These are phyloP conservation scores for Apis florea DNA, from an alignment of 1,140 invertebrate species.

Conservation along the genomic window DNA sequence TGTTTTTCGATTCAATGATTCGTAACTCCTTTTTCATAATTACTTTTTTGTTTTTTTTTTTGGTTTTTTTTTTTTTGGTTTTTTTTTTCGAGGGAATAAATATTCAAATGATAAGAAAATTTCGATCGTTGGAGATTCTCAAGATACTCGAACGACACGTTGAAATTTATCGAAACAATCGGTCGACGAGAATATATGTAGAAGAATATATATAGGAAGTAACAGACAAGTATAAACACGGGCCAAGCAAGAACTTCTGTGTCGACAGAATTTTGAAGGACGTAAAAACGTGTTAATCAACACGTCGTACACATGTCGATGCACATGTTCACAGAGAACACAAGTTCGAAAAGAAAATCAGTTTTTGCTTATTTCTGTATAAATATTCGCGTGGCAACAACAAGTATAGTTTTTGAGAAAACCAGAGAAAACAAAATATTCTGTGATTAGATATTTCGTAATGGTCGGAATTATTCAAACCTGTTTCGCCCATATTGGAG, in stretches of 20 bases:
- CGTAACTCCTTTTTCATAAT: not conserved
- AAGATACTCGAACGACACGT: not conserved
- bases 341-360: not conserved
- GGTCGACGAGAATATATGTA: not conserved
- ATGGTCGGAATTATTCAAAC: not conserved
- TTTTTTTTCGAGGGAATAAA: not conserved
- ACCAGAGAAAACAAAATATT: not conserved
- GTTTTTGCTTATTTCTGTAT: conserved; percentile 21
- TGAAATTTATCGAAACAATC: not conserved
- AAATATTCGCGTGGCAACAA: conserved; percentile 20
- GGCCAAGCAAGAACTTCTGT: not conserved
- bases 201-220: conserved; percentile 15
- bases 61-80: too few relatives aligned
- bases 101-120: not conserved
- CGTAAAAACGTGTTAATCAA: conserved; percentile 50
- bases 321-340: conserved; percentile 40
- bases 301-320: conserved; percentile 44
- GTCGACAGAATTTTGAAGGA: conserved; percentile 52
- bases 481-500: not conserved
- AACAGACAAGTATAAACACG: conserved; percentile 50
- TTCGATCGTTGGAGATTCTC: not conserved
- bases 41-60: not conserved
- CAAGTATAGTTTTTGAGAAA: not conserved
- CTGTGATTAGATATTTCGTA: not conserved
- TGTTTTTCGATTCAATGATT: not conserved